These are phyloP conservation scores for Ispidina lecontei DNA, from an alignment of 2,797 vertebrate species.

Conservation along the genomic window DNA sequence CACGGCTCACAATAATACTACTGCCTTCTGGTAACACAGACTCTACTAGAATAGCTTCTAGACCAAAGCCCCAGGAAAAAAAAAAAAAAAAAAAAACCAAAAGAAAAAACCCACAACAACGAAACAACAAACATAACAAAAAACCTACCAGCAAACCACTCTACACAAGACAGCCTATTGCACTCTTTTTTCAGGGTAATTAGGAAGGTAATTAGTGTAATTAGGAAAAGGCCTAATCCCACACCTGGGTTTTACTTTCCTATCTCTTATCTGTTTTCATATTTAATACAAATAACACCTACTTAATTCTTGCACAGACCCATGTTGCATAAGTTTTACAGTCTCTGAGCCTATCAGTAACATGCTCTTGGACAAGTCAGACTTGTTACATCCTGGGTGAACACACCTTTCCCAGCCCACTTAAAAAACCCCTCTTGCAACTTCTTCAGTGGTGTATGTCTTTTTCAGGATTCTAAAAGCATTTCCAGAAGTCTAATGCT, in stretches of 20 bases:
- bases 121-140: background rate
- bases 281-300: background rate
- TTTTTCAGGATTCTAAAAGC: background rate
- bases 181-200: background rate
- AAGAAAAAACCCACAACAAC: too few species aligned
- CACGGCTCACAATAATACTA: background rate
- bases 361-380: background rate
- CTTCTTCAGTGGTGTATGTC: accelerated
- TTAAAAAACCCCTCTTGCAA: background rate
- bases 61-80: background rate
- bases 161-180: background rate
- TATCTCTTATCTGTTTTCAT: background rate
- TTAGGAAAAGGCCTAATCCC: background rate
- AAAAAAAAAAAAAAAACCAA: background rate
- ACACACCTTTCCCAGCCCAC: background rate
- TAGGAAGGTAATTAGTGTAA: background rate
- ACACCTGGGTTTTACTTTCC: background rate
- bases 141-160: background rate
- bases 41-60: background rate
- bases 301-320: background rate
- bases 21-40: background rate
- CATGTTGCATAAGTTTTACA: background rate
- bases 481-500: background rate
- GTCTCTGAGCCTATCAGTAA: background rate
- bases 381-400: background rate